Base-by-base conservation (phyloP, 2,797 vertebrate genomes). In the Gila robusta region DNA sequence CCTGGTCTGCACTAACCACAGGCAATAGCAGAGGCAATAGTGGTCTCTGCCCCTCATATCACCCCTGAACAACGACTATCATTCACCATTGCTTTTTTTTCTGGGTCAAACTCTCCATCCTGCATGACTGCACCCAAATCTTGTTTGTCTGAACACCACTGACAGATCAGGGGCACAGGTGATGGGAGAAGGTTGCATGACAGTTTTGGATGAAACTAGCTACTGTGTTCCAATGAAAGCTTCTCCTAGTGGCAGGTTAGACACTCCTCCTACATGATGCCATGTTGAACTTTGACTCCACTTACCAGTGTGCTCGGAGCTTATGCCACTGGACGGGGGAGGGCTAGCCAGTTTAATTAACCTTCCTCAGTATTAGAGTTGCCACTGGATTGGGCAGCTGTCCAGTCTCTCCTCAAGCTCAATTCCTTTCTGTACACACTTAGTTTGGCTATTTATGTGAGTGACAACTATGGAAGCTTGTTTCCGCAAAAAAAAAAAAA, bases 321-420 rank as follows among this genome's bases (percentile, higher is more conserved):
- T 52, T 86, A 81, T 87, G 85, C 84, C 87, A 88, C 91, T 89
- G 93, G 93, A 92, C 86, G 87, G 83, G 85, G 87, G 91, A 91
- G 92, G 91, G 93, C 92, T 90, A 88, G 92, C 89, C 91, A 94
- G 90, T 95, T 95, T 95, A 95, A 95, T 96, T 95, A 96, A 95
- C 93, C 95, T 90, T 91, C 87, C 90, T 89, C 91, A 89, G 89
- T 81, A 84, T 81, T 90, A 91, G 89, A 86, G 87, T 89, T 92
- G 92, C 28, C 85, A 92, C 93, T 91, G 91, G 91, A 91, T 91
- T 88, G 77, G 91, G 89, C 93, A 93, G 92, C 91, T 94, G 93
- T 91, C 87, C 89, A 86, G 93, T 87, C 88, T 84, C 92, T 87
- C 74, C 74, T 54, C 37, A 44, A 44, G 37, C 77, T 79, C 37